Base-by-base conservation (phyloP, 2,888 invertebrate genomes). In the Aphrophora alni region DNA sequence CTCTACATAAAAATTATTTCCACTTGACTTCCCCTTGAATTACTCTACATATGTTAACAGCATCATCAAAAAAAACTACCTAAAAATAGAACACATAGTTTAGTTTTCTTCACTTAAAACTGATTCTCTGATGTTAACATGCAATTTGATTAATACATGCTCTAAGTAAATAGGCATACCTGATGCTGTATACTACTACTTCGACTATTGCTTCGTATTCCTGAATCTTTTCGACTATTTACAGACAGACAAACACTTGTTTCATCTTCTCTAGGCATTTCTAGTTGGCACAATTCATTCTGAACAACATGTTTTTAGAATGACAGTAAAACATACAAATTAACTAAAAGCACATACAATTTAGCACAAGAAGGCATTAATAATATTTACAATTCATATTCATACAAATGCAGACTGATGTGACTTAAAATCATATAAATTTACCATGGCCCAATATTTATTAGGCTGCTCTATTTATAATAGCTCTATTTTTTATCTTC, bases 181-280 rank as follows among this genome's bases (percentile, higher is more conserved):
- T 95, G 95, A 85, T 95, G 95, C 86, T 95, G 95, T 87, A 96
- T 95, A 87, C 96, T 96, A 85, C 95, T 95, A 81, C 96, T 90
- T 3, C 96, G 90, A 85, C 96, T 96, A 80, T 94, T 95, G 87
- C 96, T 96, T 85, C 94, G 91, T 81, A 96, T 96, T 14, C 96
- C 96, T 0, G 96, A 96, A 88, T 96, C 96, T 88, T 96, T 96
- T 80, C 96, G 91, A 85, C 96, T 96, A 86, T 95, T 95, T 77
- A 94, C 92, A 1, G 95, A 94, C 0, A 93, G 93, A 83, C 93
- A 93, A 81, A 93, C 91, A 87, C 94, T 94, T 83, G 93, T 89
- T 80, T 92, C 91, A 87, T 95, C 95, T 80, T 89, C 86, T 74
- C 74, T 51, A 24, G 33, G 27, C 17, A 68, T 38, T 59, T 59